Evolutionary conservation across 2,797 vertebrate genomes (phyloP).

Genomic region (Benthosema pterotum): DNA sequence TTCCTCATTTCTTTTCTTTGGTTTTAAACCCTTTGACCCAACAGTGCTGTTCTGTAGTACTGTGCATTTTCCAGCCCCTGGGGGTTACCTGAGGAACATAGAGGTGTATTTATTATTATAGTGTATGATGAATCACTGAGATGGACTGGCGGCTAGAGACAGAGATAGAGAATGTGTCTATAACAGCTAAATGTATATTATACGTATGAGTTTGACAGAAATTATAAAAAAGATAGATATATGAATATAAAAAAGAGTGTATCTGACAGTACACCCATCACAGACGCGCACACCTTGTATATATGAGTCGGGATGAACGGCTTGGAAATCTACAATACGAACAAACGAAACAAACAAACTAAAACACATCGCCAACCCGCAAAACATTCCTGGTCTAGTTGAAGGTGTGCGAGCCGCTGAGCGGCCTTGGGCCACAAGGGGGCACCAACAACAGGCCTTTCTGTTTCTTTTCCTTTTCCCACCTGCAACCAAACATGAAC

Average conservation of each 20-base stretch:
- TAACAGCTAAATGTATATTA: slow-evolving; percentile 84
- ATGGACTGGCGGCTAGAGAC: slow-evolving; percentile 80
- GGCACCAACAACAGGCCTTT: slow-evolving; percentile 66
- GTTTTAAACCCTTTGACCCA: slow-evolving; percentile 63
- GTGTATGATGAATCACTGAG: slow-evolving; percentile 67
- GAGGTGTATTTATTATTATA: slow-evolving; percentile 80
- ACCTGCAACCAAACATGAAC: slow-evolving; percentile 46
- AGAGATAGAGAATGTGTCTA: slow-evolving; percentile 81
- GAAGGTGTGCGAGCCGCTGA: slow-evolving; percentile 73
- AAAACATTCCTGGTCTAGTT: slow-evolving; percentile 83
- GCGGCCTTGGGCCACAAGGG: slow-evolving; percentile 71
- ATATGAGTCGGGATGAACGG: slow-evolving; percentile 84
- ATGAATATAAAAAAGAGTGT: slow-evolving; percentile 77
- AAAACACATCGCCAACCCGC: slow-evolving; percentile 59
- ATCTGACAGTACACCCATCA: slow-evolving; percentile 73
- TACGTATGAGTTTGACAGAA: slow-evolving; percentile 78
- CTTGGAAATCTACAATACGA: slow-evolving; percentile 49
- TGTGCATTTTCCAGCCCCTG: slow-evolving; percentile 68
- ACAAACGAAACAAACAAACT: slow-evolving; percentile 38
- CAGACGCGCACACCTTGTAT: slow-evolving; percentile 74
- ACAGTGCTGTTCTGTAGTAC: slow-evolving; percentile 79
- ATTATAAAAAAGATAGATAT: slow-evolving; percentile 77
- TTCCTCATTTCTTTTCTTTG: slow-evolving; percentile 28
- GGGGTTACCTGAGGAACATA: slow-evolving; percentile 81
- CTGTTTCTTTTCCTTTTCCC: slow-evolving; percentile 43